Base-by-base conservation (phyloP, 53 echinoderm and acorn worm genomes). In the Mesocentrotus franciscanus region DNA sequence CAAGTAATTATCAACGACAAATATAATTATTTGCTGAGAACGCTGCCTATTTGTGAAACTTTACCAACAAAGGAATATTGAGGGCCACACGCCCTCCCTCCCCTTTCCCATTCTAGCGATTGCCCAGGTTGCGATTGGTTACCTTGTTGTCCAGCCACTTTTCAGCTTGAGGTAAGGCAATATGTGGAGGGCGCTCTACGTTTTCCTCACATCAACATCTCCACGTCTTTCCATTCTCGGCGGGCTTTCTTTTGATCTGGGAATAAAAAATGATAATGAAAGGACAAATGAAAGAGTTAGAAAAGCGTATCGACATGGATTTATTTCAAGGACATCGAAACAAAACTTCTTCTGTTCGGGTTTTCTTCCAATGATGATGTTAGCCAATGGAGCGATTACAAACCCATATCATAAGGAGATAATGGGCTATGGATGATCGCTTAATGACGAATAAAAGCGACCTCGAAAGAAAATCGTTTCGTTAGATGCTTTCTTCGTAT, bases 351-450 rank as follows among this genome's bases (percentile, higher is more conserved):
- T 66, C 56, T 71, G 76, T 56, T 92, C n/a, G 56, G 74, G 13
- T 27, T n/a, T 72, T 39, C 92, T 75, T 49, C 70, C 27, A 42
- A 71, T 74, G 72, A 92, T 92, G 72, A 56, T 74, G 49, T 91
- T 75, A 74, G 75, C 29, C 92, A 92, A 92, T 75, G 92, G 57
- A 92, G 71, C 92, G 92, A 92, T 92, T 92, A 92, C 64, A 61
- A 91, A 64, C 91, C 91, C 68, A 91, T 91, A 91, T 91, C 17
- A 91, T 91, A 91, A 91, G 91, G 1, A 61, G 91, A 91, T 91
- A 91, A 91, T 91, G n/a, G n/a, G 13, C 58, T 58, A 56, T 87
- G 33, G 18, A 81, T 81, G 11, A n/a, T 87, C 87, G 57, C n/a
- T 58, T n/a, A 26, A 27, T 87, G 87, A 85, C 42, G 56, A 59